Base-by-base conservation (phyloP, 2,888 invertebrate species). In the Eueremaeus valkanovi region DNA sequence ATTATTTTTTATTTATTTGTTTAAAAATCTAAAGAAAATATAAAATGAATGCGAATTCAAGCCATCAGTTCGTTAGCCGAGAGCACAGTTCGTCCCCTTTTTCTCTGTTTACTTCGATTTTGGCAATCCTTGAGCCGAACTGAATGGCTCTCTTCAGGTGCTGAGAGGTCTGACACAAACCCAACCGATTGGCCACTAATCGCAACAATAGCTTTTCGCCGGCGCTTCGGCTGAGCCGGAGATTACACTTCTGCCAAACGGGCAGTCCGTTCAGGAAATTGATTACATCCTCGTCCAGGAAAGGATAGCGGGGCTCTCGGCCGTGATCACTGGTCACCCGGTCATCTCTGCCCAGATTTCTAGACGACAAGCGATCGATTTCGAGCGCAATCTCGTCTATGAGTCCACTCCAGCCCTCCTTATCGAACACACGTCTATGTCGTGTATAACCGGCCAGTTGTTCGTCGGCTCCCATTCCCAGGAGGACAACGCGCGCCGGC, bases 381-480 rank as follows among this genome's bases (percentile, higher is more conserved):
- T 98, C 97, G 77, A 89, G 84, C 72, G 87, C 84, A 45, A 93
- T 83, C 83, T 92, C 91, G 74, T 85, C 84, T 11, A 84, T 81
- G 3, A 89, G 84, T 5, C 88, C 88, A 45, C 81, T 77, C 87
- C 88, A 83, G 80, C 85, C 82, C 84, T 40, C 40, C 55, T 61
- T 78, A 73, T 76, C 73, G 75, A 79, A 81, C 63, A 74, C 78
- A 73, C 89, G 90, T 80, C 94, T 87, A 82, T 98, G 96, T 77
- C 95, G 87, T 45, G 90, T 89, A 82, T 98, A 98, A 1, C 98
- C 98, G 72, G 93, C 96, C 82, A 98, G 91, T 78, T 97, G 87
- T 85, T 99, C 99, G 86, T 99, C 99, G 0, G 98, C 97, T 9
- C 98, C 98, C 86, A 93, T 93, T 45, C 98, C 98, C 80, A 92